Evolutionary conservation across 53 echinoderm and acorn worm genomes (phyloP).

Genomic region (Echinometra lucunter): DNA sequence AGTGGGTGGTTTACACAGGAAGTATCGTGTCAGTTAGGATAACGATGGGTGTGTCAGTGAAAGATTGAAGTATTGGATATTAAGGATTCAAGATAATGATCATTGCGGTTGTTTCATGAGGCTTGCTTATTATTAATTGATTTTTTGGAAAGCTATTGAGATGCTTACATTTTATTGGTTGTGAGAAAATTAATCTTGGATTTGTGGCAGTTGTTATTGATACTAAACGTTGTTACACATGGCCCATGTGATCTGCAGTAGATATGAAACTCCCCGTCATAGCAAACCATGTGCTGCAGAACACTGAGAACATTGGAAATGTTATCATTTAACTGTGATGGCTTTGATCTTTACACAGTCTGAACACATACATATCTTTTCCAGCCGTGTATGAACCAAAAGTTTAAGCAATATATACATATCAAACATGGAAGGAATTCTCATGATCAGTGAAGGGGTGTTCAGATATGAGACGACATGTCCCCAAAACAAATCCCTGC

Average conservation of each 20-base stretch:
- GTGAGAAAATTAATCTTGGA: background rate
- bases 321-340: background rate
- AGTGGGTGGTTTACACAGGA: background rate
- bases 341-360: background rate
- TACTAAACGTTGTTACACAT: background rate
- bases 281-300: background rate
- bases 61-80: background rate
- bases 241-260: background rate
- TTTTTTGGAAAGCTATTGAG: no score
- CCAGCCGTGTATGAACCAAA: no score
- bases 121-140: no score
- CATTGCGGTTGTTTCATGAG: background rate
- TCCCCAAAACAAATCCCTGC: no score
- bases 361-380: no score
- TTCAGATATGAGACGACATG: no score
- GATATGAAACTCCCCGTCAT: constrained; percentile 16
- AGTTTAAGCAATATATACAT: no score
- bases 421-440: background rate
- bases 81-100: background rate
- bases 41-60: background rate
- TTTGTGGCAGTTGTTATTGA: background rate
- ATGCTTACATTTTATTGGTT: background rate
- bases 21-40: background rate
- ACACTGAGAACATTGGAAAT: background rate
- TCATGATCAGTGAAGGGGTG: no score